These are phyloP conservation scores for Oryctolagus cuniculus DNA, from an alignment of 2,113 vertebrate genomes.

Conservation along the genomic window mOryCun1.1 NC_091443.1:92014001-92014500, in stretches of 20 bases:
- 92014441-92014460: neutral
- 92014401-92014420: too few species aligned
- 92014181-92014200: too few species aligned
- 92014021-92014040: too few species aligned
- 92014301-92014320: neutral
- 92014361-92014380: neutral
- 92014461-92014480: neutral
- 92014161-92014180: neutral
- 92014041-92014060: too few species aligned
- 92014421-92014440: too few species aligned
- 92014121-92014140: neutral
- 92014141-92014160: neutral
- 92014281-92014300: neutral
- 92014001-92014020: too few species aligned
- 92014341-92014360: neutral
- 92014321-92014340: neutral
- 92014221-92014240: neutral
- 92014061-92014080: too few species aligned
- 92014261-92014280: neutral
- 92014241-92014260: neutral
- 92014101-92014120: too few species aligned
- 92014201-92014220: neutral
- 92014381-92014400: neutral
- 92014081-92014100: too few species aligned
- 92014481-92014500: neutral